These are phyloP conservation scores for Hexactinellida sp. DNA, from an alignment of 37 sponge, comb jelly and placozoan species.

Conservation along the genomic window DNA sequence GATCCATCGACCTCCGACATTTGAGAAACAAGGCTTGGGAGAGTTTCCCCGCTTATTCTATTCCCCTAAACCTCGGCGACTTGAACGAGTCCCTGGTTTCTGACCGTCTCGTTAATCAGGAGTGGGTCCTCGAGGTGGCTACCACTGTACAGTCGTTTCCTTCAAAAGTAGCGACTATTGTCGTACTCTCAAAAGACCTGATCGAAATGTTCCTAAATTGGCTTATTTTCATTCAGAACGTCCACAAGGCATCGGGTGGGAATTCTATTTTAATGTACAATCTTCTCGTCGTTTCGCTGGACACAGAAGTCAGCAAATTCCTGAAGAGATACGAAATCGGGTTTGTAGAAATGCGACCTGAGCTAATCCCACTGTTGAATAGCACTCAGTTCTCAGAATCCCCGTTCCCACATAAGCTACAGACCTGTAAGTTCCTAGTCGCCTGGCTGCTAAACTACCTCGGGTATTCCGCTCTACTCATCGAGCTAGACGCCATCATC, in stretches of 20 bases:
- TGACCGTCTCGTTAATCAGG: not conserved
- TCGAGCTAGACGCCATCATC: not conserved
- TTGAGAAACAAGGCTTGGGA: not conserved
- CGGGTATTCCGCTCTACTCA: not conserved
- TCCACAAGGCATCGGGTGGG: not conserved
- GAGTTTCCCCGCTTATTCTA: not conserved
- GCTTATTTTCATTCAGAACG: not conserved
- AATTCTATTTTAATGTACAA: not conserved
- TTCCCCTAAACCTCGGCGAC: not conserved
- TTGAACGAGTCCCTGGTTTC: not conserved
- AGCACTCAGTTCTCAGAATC: not conserved
- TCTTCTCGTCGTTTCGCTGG: not conserved
- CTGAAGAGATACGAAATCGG: not conserved
- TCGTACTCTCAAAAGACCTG: not conserved
- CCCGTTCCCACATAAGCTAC: not conserved
- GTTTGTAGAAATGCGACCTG: not conserved
- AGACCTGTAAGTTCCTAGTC: not conserved
- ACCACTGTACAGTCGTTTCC: not conserved
- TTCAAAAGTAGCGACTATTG: not conserved
- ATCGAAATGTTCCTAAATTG: slow-evolving; percentile 3
- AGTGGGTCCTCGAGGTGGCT: not conserved
- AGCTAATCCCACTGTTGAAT: not conserved
- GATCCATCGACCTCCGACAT: not conserved
- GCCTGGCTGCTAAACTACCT: not conserved
- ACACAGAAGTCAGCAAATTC: not conserved